phyloP scores from a whole-genome alignment of 1,140 invertebrate species.

The Prorops nasuta region DNA sequence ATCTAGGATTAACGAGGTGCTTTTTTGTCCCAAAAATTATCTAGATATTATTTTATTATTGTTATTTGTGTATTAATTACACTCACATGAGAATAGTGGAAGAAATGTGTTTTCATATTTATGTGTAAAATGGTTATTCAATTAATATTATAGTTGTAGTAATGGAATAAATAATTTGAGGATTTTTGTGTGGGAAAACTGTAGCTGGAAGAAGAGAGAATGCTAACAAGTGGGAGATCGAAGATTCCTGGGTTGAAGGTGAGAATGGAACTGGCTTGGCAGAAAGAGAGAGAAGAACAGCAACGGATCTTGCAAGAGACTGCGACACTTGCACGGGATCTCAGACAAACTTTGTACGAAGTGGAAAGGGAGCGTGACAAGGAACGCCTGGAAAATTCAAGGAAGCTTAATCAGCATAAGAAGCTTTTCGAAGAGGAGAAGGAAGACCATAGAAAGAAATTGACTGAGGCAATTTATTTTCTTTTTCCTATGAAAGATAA shows the following conservation, averaged over 20 bases:
- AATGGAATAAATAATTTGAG: too few relatives aligned
- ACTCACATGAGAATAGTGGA: too few relatives aligned
- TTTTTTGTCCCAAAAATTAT: too few relatives aligned
- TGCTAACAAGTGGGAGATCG: conserved; percentile 76
- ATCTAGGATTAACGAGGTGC: conserved; percentile 86
- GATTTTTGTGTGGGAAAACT: too few relatives aligned
- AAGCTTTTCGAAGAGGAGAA: conserved; percentile 84
- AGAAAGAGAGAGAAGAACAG: conserved; percentile 91
- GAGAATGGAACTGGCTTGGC: conserved; percentile 91
- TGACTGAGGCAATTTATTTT: conserved; percentile 58
- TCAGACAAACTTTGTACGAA: conserved; percentile 84
- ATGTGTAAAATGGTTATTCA: too few relatives aligned
- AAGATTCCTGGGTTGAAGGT: conserved; percentile 83
- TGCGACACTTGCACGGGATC: conserved; percentile 83
- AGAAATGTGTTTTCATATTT: too few relatives aligned
- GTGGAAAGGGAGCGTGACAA: conserved; percentile 85
- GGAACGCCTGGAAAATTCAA: conserved; percentile 81
- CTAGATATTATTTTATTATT: background rate
- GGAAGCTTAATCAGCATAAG: conserved; percentile 81
- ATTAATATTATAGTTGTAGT: too few relatives aligned
- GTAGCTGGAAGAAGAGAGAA: conserved; percentile 78
- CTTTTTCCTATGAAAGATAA: conserved; percentile 5
- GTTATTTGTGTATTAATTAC: background rate
- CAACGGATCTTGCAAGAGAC: conserved; percentile 87
- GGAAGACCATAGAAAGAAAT: conserved; percentile 82